Evolutionary conservation across 2,888 invertebrate genomes (phyloP), one percentile per base, ranked within the genome.

Genomic region (Leucophenga maculata): DNA sequence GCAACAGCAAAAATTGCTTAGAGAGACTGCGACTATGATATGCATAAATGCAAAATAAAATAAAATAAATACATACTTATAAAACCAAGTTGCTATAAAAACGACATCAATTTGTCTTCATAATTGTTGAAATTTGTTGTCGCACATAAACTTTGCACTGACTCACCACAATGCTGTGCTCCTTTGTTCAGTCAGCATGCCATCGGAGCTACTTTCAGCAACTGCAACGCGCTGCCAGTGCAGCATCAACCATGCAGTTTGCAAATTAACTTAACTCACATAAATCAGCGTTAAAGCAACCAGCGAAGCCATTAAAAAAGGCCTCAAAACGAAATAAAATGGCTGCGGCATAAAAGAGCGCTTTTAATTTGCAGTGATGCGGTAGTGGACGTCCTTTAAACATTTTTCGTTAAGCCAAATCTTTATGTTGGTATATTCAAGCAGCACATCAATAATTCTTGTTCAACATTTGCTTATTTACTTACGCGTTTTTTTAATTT

Each of bases 181-280:
- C n/a, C n/a, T n/a, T n/a, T n/a, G n/a, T 39, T 39, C 39, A 9
- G 1, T 39, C 39, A 6, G 8, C 1, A 39, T 26, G 57, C 31
- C 50, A 22, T 22, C 1, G n/a, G n/a, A 3, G n/a, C 26, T 26
- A 26, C 26, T 57, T 18, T 22, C n/a, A 60, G 9, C 22, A 64
- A 48, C n/a, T 59, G 32, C 32, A 3, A 16, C 39, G 8, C 8
- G 8, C 50, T 50, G 50, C 50, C 2, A 16, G 6, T 50, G 50
- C 50, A 11, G 4, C 32, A 59, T 31, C 59, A 31, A 13, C 13
- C n/a, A 16, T 16, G 32, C 59, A n/a, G 16, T 16, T 16, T 50
- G n/a, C n/a, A 82, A 80, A 80, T 80, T 80, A 80, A 80, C 82
- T 82, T 76, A 80, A 80, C 82, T 79, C 79, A 73, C 79, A 80